A percentile compares a stretch with the other conserved stretches of the same genome.
These are phyloP conservation scores for Rhodinocichla rosea DNA, from an alignment of 2,113 vertebrate genomes.

Conservation along the genomic window DNA sequence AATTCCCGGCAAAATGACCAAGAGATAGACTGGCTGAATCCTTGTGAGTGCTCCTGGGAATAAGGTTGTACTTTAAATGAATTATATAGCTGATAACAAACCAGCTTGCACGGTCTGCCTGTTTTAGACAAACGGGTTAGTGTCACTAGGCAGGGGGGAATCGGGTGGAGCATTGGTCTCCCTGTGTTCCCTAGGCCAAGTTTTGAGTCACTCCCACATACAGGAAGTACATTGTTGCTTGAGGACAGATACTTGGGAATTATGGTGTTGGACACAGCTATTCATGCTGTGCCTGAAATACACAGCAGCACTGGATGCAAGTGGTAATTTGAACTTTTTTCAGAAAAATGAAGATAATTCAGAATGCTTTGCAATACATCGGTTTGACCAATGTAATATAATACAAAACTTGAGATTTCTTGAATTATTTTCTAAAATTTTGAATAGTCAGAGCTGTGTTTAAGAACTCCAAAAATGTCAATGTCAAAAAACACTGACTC, in stretches of 20 bases:
- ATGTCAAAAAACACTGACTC: neutral
- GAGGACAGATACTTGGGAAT: neutral
- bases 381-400: neutral
- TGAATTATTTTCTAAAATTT: neutral
- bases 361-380: neutral
- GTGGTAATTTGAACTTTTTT: neutral
- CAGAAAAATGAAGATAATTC: neutral
- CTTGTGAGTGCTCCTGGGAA: neutral
- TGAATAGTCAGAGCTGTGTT: neutral
- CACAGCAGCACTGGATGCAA: neutral
- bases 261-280: neutral
- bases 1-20: neutral
- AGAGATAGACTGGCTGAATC: neutral
- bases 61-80: neutral
- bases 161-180: neutral
- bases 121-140: neutral
- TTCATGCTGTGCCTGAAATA: neutral
- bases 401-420: neutral
- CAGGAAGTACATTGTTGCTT: neutral
- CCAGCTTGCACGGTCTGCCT: neutral
- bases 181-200: neutral
- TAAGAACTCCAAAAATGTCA: neutral
- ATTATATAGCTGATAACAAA: neutral
- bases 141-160: neutral
- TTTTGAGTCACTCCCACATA: neutral